A percentile compares a stretch with the other conserved stretches of the same genome.
Conservation (phyloP, 1,140 invertebrate genomes). For the Drosophila ambigua region DNA sequence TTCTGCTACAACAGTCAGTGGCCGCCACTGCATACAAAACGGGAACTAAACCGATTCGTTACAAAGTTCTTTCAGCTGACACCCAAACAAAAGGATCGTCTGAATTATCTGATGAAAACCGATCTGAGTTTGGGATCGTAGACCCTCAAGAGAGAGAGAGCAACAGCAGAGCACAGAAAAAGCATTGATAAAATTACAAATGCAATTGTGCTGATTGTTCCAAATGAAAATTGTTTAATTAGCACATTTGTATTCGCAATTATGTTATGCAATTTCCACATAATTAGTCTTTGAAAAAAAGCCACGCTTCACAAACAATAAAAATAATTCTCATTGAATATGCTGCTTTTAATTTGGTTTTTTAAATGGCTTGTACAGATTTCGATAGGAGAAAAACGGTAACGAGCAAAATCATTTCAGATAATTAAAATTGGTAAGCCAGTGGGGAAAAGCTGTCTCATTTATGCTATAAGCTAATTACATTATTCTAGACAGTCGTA, state of each 20-base stretch:
- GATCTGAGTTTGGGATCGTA: conserved; percentile 17
- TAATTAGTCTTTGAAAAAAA: conserved; percentile 27
- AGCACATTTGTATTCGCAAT: conserved; percentile 43
- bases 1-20: conserved; percentile 44
- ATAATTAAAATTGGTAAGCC: no score
- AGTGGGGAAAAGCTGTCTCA: no score
- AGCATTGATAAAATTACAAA: conserved; percentile 16
- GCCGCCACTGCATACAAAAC: conserved; percentile 56
- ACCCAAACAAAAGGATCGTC: conserved; percentile 23
- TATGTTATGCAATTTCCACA: conserved; percentile 8
- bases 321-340: conserved; percentile 16
- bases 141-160: neutral
- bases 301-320: conserved; percentile 6
- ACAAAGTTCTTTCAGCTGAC: conserved; percentile 46
- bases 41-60: conserved; percentile 44
- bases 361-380: neutral
- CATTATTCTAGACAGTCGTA: no score
- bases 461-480: no score
- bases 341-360: conserved; percentile 25
- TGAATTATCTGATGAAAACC: conserved; percentile 49
- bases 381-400: no score
- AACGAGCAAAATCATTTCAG: no score
- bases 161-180: no score
- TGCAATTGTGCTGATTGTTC: conserved; percentile 21
- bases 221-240: conserved; percentile 37